These are phyloP conservation scores for Melanotaenia duboulayi DNA, from an alignment of 2,113 vertebrate genomes.

Conservation along the genomic window DNA sequence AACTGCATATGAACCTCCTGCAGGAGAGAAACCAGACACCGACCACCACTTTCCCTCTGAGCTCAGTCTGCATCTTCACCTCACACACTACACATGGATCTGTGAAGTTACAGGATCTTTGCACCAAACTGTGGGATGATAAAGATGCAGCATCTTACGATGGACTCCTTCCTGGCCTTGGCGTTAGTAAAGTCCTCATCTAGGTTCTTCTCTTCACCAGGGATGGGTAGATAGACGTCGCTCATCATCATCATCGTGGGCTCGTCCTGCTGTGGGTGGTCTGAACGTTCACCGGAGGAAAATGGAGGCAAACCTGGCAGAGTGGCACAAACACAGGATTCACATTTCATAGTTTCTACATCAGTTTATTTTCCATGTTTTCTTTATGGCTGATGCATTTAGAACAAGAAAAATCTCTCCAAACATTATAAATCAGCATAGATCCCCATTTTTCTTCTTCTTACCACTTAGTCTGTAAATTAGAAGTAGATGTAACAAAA, in stretches of 20 bases:
- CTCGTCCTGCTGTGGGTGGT: conserved; percentile 37
- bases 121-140: not conserved
- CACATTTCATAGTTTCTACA: not conserved
- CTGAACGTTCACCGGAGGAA: conserved; percentile 39
- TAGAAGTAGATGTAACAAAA: no score
- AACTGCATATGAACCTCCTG: no score
- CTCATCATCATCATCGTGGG: conserved; percentile 79
- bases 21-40: no score
- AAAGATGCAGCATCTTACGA: conserved; percentile 79
- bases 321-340: conserved; percentile 9
- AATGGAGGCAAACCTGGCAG: conserved; percentile 49
- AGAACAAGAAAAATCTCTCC: not conserved
- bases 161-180: conserved; percentile 77
- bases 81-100: no score
- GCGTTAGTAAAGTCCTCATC: conserved; percentile 74
- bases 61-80: not conserved
- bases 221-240: conserved; percentile 81
- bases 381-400: not conserved
- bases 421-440: no score
- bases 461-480: no score
- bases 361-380: not conserved
- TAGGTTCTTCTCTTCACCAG: conserved; percentile 80
- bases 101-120: no score
- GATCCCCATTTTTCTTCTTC: no score
- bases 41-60: no score